Conservation (phyloP, 2,113 vertebrate species). For the Apistogramma diplotaenia region DNA sequence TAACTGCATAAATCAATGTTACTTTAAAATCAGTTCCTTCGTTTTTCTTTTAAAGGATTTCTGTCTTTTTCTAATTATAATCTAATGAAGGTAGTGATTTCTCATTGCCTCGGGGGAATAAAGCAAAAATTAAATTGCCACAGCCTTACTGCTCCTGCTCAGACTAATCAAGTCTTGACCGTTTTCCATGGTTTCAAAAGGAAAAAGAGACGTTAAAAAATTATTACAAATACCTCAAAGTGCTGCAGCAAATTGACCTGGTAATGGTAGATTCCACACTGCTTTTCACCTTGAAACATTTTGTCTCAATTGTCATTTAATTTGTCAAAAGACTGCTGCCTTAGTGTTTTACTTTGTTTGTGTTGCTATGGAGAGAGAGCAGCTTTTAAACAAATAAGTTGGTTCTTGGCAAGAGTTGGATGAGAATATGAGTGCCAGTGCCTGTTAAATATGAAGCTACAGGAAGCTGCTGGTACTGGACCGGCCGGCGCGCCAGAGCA, state of each 20-base stretch:
- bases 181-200: neutral
- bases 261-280: neutral
- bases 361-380: constrained; percentile 9
- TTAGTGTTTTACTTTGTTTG: neutral
- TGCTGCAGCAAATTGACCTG: neutral
- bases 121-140: neutral
- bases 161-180: neutral
- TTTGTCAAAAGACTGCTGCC: neutral
- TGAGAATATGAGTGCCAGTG: neutral
- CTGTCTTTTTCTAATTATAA: neutral
- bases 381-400: neutral
- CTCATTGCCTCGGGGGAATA: neutral
- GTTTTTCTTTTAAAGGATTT: neutral
- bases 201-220: neutral
- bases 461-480: neutral
- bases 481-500: too few relatives aligned
- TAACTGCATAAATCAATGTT: neutral
- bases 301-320: neutral
- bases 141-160: neutral
- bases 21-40: neutral
- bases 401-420: neutral
- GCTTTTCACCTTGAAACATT: neutral
- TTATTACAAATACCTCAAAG: neutral
- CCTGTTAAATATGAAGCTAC: neutral
- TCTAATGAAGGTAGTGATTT: neutral